phyloP scores from a whole-genome alignment of 2,113 vertebrate species.

The Anarrhichthys ocellatus region DNA sequence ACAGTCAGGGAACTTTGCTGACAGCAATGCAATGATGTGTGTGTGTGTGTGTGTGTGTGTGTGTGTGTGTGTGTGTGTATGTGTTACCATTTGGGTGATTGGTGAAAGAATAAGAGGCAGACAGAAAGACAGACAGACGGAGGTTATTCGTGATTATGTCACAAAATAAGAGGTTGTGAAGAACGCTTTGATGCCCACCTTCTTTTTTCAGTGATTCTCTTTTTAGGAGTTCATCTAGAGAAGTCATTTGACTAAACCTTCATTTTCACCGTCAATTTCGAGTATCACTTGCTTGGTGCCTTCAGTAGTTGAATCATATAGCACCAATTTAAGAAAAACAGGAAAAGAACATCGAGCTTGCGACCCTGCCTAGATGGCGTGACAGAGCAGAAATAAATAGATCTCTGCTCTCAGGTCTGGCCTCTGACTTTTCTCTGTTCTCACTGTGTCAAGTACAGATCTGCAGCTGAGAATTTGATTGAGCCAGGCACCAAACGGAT shows the following conservation, averaged over 20 bases:
- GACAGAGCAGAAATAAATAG: constrained; percentile 38
- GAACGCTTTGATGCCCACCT: constrained; percentile 57
- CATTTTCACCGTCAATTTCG: constrained; percentile 37
- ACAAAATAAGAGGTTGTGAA: constrained; percentile 60
- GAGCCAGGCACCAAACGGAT: constrained; percentile 50
- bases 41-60: constrained; percentile 32
- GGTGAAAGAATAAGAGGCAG: constrained; percentile 31
- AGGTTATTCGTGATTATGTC: constrained; percentile 70
- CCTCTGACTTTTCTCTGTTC: constrained; percentile 34
- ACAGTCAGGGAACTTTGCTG: constrained; percentile 78
- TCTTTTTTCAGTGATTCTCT: constrained; percentile 25
- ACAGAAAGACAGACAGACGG: constrained; percentile 32
- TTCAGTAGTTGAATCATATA: constrained; percentile 54
- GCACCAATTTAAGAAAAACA: constrained; percentile 12
- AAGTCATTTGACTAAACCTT: constrained; percentile 5
- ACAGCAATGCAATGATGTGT: constrained; percentile 66
- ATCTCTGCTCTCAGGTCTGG: constrained; percentile 41
- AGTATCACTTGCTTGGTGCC: constrained; percentile 43
- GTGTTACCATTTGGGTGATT: constrained; percentile 55
- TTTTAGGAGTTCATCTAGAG: constrained; percentile 43
- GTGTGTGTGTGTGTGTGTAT: constrained; percentile 34
- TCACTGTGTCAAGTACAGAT: constrained; percentile 31
- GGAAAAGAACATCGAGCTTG: constrained; percentile 22
- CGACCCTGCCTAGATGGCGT: constrained; percentile 29
- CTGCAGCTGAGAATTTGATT: constrained; percentile 39